phyloP scores from a whole-genome alignment of 2,797 vertebrate genomes.

The Atherinosoma microstoma region DNA sequence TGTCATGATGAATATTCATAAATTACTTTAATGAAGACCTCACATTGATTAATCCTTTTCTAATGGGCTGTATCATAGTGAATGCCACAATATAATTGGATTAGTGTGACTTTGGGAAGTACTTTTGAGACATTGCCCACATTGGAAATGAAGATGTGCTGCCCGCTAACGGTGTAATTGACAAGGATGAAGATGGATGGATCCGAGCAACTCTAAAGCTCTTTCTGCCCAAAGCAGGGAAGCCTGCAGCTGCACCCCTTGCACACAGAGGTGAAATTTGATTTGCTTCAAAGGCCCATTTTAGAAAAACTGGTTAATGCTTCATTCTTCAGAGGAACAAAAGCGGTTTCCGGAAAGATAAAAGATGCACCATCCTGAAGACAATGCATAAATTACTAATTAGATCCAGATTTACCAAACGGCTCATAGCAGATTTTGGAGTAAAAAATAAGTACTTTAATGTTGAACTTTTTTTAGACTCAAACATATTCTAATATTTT shows the following conservation, averaged over 20 bases:
- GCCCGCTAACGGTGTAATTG: conserved; percentile 75
- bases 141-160: conserved; percentile 76
- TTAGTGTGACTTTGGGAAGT: conserved; percentile 82
- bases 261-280: conserved; percentile 42
- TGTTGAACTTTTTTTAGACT: neutral
- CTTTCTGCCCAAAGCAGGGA: conserved; percentile 55
- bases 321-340: conserved; percentile 7
- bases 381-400: conserved; percentile 10
- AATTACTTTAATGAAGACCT: conserved; percentile 77
- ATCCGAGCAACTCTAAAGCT: conserved; percentile 56
- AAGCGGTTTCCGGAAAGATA: neutral
- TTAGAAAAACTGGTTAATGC: conserved; percentile 29
- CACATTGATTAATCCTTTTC: conserved; percentile 78
- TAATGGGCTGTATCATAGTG: conserved; percentile 72
- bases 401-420: conserved; percentile 6
- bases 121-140: conserved; percentile 77
- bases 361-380: conserved; percentile 2
- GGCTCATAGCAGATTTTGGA: neutral
- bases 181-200: conserved; percentile 81
- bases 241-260: conserved; percentile 54
- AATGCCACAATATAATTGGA: conserved; percentile 78
- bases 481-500: neutral
- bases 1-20: conserved; percentile 79
- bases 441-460: neutral
- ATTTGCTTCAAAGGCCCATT: conserved; percentile 56